Percentiles rank a stretch among this genome's conserved stretches.
These are phyloP conservation scores for Urocolius indicus DNA, from an alignment of 2,113 vertebrate genomes.

Conservation along the genomic window DNA sequence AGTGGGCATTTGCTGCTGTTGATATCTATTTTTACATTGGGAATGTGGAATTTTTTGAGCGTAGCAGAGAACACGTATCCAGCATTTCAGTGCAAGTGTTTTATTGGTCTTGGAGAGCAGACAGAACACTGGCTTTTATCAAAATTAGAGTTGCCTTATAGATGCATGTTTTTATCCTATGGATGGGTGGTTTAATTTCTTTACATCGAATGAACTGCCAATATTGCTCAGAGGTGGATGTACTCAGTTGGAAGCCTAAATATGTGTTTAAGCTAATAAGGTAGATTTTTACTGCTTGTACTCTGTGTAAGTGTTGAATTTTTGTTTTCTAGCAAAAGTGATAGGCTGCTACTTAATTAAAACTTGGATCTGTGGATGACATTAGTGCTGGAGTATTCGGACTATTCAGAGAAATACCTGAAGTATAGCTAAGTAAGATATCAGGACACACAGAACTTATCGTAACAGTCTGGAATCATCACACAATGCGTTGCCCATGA, in stretches of 20 bases:
- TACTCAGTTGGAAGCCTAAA: not conserved
- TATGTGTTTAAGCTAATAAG: not conserved
- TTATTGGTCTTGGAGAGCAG: not conserved
- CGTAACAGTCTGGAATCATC: no score
- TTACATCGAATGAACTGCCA: not conserved
- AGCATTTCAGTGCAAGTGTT: not conserved
- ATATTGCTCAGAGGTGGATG: not conserved
- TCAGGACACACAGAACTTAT: not conserved
- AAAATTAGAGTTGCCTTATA: not conserved
- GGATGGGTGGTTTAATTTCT: not conserved
- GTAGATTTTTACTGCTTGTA: not conserved
- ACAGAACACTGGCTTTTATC: not conserved
- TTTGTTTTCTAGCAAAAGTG: not conserved
- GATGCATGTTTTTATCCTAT: not conserved
- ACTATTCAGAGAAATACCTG: not conserved
- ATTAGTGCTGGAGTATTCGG: not conserved
- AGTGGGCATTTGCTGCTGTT: not conserved
- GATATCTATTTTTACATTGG: not conserved
- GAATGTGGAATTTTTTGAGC: not conserved
- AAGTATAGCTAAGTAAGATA: not conserved
- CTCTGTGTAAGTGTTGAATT: rapidly evolving
- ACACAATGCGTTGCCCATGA: not conserved
- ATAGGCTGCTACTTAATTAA: not conserved
- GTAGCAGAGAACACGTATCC: not conserved
- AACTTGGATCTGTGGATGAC: not conserved